Percentiles rank a stretch among this genome's conserved stretches.
phyloP scores from a whole-genome alignment of 2,888 invertebrate species.

The Cataglyphis altisquamis region DNA sequence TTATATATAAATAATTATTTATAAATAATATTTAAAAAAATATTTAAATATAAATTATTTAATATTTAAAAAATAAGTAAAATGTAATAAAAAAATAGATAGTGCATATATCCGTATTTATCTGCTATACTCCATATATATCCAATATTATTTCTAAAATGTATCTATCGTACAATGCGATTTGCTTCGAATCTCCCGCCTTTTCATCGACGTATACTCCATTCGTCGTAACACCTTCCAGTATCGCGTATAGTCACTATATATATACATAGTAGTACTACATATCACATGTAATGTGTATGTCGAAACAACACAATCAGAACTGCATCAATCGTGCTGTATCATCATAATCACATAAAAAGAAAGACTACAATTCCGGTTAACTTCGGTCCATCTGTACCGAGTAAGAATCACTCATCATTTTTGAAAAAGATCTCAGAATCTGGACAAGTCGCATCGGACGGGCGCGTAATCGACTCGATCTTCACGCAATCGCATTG shows the following conservation, averaged over 20 bases:
- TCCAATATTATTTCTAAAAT: not conserved
- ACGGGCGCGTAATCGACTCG: not conserved
- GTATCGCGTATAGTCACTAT: not conserved
- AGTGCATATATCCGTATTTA: not conserved
- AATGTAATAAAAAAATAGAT: not conserved
- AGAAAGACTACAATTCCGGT: not conserved
- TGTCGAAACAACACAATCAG: slow-evolving; percentile 1
- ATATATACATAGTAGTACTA: no score
- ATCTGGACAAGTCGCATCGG: slow-evolving; percentile 14
- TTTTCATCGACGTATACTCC: slow-evolving; percentile 50
- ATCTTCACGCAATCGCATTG: slow-evolving; percentile 33
- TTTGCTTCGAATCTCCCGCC: slow-evolving; percentile 43
- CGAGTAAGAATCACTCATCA: no score
- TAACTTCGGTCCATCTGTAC: not conserved
- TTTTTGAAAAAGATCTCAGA: not conserved
- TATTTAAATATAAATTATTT: not conserved
- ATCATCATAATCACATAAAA: no score
- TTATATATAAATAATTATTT: no score
- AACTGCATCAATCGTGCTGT: not conserved
- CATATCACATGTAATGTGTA: no score
- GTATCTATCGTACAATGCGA: not conserved
- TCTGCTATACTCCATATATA: not conserved
- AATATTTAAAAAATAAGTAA: not conserved
- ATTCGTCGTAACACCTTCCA: slow-evolving; percentile 62
- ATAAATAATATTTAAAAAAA: not conserved